Evolutionary conservation across 2,113 vertebrate genomes (phyloP).

Genomic region (Donacobius atricapilla): DNA sequence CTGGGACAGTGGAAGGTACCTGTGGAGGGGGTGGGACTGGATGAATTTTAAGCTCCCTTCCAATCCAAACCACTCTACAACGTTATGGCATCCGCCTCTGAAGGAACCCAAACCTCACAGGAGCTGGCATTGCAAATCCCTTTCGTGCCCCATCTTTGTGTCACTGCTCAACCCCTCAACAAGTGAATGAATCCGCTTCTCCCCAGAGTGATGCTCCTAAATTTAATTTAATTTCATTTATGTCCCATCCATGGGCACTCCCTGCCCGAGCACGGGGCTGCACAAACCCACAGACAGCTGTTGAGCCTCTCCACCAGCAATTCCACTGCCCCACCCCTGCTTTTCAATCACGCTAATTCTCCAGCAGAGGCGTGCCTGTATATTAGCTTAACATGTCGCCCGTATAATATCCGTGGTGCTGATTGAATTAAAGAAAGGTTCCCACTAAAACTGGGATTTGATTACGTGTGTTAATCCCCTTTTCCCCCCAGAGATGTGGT

Average conservation of each 20-base stretch:
- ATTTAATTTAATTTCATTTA: fast-evolving
- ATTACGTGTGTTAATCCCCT: neutral
- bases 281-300: fast-evolving
- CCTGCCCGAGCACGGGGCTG: fast-evolving
- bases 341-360: neutral
- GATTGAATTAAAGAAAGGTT: constrained; percentile 8
- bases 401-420: neutral
- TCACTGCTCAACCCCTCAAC: neutral
- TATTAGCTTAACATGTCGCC: fast-evolving
- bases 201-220: fast-evolving
- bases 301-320: fast-evolving
- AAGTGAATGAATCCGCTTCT: neutral
- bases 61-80: fast-evolving
- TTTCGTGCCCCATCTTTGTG: neutral
- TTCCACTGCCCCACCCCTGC: no score
- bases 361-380: fast-evolving
- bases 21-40: neutral
- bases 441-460: neutral
- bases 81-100: fast-evolving
- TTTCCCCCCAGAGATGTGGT: neutral
- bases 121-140: neutral
- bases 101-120: fast-evolving
- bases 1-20: neutral
- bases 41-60: neutral
- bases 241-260: fast-evolving